Conservation (phyloP, 2,797 vertebrate species). For the Bufotes viridis region DNA sequence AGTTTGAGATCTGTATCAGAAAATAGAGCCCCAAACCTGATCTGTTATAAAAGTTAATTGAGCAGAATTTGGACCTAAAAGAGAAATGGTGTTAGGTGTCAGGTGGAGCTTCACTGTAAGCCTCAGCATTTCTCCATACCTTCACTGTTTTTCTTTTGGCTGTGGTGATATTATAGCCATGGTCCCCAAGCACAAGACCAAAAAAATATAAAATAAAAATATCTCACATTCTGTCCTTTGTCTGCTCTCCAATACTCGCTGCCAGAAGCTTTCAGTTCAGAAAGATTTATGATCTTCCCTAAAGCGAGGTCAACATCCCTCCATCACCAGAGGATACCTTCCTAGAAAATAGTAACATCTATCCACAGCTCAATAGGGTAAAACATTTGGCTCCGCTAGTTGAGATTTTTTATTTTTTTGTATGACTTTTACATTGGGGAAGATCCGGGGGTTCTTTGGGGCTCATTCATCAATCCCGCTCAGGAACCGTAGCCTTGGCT, state of each 20-base stretch:
- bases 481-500: constrained; percentile 68
- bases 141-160: constrained; percentile 77
- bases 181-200: constrained; percentile 82
- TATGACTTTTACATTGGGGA: constrained; percentile 75
- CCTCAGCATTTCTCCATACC: constrained; percentile 74
- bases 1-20: too few relatives aligned
- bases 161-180: constrained; percentile 88
- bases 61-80: neutral
- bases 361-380: constrained; percentile 75
- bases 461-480: constrained; percentile 65
- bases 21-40: too few relatives aligned
- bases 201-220: constrained; percentile 67
- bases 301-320: constrained; percentile 81
- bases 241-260: constrained; percentile 83
- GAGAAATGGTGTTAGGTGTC: neutral
- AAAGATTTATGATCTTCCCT: constrained; percentile 90
- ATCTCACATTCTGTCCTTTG: constrained; percentile 89
- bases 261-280: constrained; percentile 87
- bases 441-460: constrained; percentile 27
- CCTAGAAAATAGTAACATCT: constrained; percentile 92
- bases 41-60: too few relatives aligned
- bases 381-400: constrained; percentile 75
- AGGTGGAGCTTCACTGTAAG: neutral
- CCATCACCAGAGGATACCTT: constrained; percentile 84
- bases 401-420: constrained; percentile 79